A percentile compares a stretch with the other conserved stretches of the same genome.
Conservation (phyloP, 2,113 vertebrate genomes). For the Rhineura floridana region DNA sequence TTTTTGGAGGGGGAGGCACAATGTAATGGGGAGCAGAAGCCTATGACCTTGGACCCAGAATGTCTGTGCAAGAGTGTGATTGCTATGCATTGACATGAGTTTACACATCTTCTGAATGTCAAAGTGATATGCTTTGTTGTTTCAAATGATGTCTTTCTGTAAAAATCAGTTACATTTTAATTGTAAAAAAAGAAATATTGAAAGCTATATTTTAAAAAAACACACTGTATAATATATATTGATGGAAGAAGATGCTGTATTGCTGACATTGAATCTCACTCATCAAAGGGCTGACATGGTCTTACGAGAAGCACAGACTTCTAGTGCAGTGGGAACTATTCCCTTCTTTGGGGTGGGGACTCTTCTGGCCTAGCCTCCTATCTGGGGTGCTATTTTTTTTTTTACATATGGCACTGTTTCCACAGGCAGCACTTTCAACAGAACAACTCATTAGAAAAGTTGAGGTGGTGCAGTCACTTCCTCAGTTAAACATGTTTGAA, state of each 20-base stretch:
- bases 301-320: neutral
- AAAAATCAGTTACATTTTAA: slow-evolving; percentile 31
- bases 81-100: slow-evolving; percentile 31
- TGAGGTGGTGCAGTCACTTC: neutral
- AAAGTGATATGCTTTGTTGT: slow-evolving; percentile 37
- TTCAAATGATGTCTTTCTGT: slow-evolving; percentile 48
- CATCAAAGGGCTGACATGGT: slow-evolving; percentile 37
- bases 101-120: slow-evolving; percentile 41
- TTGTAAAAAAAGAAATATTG: slow-evolving; percentile 65
- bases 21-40: neutral
- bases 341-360: neutral
- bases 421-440: neutral
- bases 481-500: neutral
- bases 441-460: neutral
- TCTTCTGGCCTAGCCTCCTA: neutral
- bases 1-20: neutral
- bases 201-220: slow-evolving; percentile 53
- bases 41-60: neutral
- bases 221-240: slow-evolving; percentile 52
- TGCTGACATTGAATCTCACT: slow-evolving; percentile 55
- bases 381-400: neutral
- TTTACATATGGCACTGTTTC: neutral
- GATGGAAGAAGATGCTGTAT: slow-evolving; percentile 50
- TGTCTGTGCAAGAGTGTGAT: neutral
- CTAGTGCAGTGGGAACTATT: neutral